Evolutionary conservation across 2,888 invertebrate genomes (phyloP).

Genomic region (Eretmocerus hayati): DNA sequence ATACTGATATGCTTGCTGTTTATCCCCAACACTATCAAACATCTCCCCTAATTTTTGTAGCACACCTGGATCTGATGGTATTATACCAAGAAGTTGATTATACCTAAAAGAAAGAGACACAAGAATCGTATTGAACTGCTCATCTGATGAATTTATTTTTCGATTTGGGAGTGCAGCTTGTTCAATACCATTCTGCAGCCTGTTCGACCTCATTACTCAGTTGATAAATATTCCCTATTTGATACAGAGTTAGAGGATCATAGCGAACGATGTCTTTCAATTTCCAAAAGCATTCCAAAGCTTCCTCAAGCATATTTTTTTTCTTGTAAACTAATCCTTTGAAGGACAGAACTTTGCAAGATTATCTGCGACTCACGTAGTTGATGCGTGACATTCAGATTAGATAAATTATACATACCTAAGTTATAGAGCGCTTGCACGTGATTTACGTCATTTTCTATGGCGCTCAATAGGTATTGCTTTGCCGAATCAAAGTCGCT

Average conservation of each 20-base stretch:
- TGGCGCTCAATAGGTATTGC: slow-evolving; percentile 65
- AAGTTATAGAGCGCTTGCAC: slow-evolving; percentile 80
- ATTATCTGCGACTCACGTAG: no score
- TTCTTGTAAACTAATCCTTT: slow-evolving; percentile 64
- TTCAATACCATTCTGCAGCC: slow-evolving; percentile 59
- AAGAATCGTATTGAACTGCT: no score
- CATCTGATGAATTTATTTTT: no score
- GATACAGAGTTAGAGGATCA: slow-evolving; percentile 69
- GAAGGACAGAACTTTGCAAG: no score
- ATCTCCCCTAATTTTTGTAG: slow-evolving; percentile 84
- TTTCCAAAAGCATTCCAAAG: slow-evolving; percentile 74
- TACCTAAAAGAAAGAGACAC: slow-evolving; percentile 52
- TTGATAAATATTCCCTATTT: slow-evolving; percentile 73
- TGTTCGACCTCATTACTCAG: slow-evolving; percentile 56
- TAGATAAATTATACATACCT: slow-evolving; percentile 47
- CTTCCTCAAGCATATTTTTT: slow-evolving; percentile 63
- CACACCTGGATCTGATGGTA: slow-evolving; percentile 84
- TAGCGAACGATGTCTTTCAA: slow-evolving; percentile 63
- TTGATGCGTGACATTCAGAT: no score
- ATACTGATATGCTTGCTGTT: slow-evolving; percentile 81
- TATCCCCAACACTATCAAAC: slow-evolving; percentile 84
- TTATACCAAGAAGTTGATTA: slow-evolving; percentile 71
- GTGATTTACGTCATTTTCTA: slow-evolving; percentile 72
- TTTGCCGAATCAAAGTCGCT: slow-evolving; percentile 65
- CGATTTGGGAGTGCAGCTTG: no score